These are phyloP conservation scores for Pseudois nayaur DNA, from an alignment of 2,113 vertebrate species.

Conservation along the genomic window DNA sequence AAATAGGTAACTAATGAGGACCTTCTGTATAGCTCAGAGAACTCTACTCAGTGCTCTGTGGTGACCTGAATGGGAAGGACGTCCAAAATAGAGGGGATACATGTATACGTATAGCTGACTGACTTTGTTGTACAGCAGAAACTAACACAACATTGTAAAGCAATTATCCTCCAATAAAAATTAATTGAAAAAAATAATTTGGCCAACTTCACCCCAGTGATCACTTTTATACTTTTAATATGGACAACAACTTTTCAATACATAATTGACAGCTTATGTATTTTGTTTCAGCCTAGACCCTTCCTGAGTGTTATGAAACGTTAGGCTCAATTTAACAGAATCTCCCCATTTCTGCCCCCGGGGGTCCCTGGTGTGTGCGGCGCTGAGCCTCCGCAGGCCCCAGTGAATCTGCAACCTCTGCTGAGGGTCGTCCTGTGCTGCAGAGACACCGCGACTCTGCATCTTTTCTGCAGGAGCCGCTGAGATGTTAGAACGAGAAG, in stretches of 20 bases:
- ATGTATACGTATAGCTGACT: neutral
- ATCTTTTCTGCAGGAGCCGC: neutral
- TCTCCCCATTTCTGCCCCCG: rapidly evolving
- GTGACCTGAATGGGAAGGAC: neutral
- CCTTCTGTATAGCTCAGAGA: neutral
- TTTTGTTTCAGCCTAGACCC: neutral
- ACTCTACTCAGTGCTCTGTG: neutral
- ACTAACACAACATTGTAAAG: neutral
- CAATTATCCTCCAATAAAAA: neutral
- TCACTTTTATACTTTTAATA: neutral
- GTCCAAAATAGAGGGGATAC: neutral
- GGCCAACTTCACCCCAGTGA: neutral
- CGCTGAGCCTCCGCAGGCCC: rapidly evolving
- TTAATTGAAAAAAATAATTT: neutral
- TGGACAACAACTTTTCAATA: neutral
- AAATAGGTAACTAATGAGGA: neutral
- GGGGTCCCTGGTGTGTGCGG: neutral
- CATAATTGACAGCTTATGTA: neutral
- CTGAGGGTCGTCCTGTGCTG: neutral
- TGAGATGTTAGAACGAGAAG: neutral
- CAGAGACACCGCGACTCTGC: neutral
- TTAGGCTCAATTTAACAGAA: neutral
- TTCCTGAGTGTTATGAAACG: neutral
- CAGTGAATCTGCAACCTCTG: neutral
- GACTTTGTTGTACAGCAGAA: neutral